phyloP scores from a whole-genome alignment of 2,113 vertebrate genomes.

The Myiagra hebetior region DNA sequence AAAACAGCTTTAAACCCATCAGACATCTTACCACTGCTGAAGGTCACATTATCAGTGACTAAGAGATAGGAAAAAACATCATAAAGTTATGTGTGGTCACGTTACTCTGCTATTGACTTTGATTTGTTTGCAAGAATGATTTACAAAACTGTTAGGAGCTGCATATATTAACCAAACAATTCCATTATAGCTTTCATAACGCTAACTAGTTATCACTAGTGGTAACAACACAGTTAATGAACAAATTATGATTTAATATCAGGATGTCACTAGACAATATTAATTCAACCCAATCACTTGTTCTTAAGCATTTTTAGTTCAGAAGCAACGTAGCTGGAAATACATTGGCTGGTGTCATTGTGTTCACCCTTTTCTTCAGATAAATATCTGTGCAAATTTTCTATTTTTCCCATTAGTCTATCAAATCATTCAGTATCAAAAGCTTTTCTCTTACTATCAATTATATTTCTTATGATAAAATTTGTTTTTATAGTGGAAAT shows the following conservation, averaged over 20 bases:
- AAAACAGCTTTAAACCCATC: neutral
- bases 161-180: neutral
- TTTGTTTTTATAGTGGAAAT: neutral
- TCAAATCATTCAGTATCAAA: neutral
- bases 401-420: neutral
- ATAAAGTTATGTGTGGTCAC: neutral
- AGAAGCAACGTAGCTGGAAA: neutral
- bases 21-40: neutral
- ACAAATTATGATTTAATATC: neutral
- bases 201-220: neutral
- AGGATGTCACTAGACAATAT: neutral
- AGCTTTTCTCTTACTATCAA: neutral
- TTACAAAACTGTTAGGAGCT: neutral
- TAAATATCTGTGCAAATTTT: neutral
- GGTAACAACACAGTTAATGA: neutral
- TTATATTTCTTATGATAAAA: neutral
- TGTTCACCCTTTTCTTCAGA: neutral
- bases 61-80: neutral
- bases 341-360: neutral
- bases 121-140: neutral
- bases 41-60: neutral
- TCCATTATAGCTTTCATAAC: neutral
- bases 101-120: neutral
- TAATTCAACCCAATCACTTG: neutral
- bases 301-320: neutral